phyloP scores from a whole-genome alignment of 2,797 vertebrate species.

The Helicolenus hilgendorfi region DNA sequence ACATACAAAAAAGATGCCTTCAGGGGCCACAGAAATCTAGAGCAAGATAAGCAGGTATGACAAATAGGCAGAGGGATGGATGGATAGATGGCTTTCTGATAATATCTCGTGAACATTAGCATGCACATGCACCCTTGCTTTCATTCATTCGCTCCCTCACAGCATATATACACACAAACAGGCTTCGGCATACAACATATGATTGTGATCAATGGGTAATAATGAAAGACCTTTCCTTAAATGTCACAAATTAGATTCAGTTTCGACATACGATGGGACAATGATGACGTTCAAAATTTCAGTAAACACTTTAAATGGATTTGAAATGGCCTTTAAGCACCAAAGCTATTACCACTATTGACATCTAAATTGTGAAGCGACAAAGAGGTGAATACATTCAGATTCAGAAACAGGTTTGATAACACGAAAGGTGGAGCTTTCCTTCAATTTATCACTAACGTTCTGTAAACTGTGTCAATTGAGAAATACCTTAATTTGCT shows the following conservation, averaged over 20 bases:
- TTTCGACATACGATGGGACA: conserved; percentile 24
- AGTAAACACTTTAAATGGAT: conserved; percentile 65
- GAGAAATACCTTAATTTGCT: neutral
- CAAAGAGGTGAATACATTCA: conserved; percentile 6
- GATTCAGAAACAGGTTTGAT: neutral
- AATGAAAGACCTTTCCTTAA: conserved; percentile 74
- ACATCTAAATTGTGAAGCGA: conserved; percentile 46
- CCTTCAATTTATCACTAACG: neutral
- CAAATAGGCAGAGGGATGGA: neutral
- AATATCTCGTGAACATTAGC: neutral
- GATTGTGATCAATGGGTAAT: conserved; percentile 48
- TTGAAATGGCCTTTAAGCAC: conserved; percentile 62
- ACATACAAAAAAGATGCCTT: neutral
- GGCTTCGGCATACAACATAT: conserved; percentile 10
- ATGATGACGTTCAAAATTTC: conserved; percentile 38
- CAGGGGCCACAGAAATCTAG: neutral
- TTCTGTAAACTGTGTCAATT: neutral
- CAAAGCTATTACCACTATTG: conserved; percentile 35
- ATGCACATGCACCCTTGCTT: neutral
- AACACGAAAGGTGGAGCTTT: neutral
- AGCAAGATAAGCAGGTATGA: conserved; percentile 19
- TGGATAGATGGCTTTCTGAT: conserved; percentile 15
- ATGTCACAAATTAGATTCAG: conserved; percentile 75
- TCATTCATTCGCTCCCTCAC: neutral
- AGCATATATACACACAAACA: conserved; percentile 7